Conservation (phyloP, 2,888 invertebrate genomes). For the Spisula subtruncata region DNA sequence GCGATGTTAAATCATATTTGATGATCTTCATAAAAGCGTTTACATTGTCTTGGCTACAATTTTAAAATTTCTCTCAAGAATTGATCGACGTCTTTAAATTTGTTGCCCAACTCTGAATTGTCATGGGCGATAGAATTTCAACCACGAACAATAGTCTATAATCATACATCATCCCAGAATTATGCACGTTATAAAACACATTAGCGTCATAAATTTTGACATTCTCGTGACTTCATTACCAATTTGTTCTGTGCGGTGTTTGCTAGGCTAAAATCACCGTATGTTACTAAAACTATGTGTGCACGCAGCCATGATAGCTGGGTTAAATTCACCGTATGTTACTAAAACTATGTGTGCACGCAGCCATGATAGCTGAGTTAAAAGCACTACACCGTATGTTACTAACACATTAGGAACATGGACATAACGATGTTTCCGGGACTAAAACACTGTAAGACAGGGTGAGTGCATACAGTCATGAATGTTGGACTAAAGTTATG, state of each 20-base stretch:
- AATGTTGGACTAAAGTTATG: no score
- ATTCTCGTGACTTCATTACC: conserved; percentile 70
- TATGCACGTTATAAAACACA: conserved; percentile 71
- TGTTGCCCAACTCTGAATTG: conserved; percentile 45
- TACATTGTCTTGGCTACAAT: conserved; percentile 26
- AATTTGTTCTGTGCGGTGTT: conserved; percentile 44
- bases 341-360: not conserved
- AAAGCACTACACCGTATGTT: no score
- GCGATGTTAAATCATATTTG: conserved; percentile 25
- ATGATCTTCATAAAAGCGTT: conserved; percentile 26
- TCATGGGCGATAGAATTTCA: conserved; percentile 45
- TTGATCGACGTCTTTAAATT: conserved; percentile 46
- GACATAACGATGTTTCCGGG: no score
- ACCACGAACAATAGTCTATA: conserved; percentile 50
- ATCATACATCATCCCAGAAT: conserved; percentile 59
- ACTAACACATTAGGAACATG: no score
- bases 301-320: not conserved
- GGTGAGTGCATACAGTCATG: no score
- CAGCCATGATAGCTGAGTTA: no score
- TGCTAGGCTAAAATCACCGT: not conserved
- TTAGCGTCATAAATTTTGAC: conserved; percentile 70
- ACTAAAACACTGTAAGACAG: no score
- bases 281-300: not conserved
- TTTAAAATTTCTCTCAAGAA: conserved; percentile 35
- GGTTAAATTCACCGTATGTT: not conserved